These are phyloP conservation scores for Nothobranchius kuhntae DNA, from an alignment of 2,113 vertebrate species.

Conservation along the genomic window DNA sequence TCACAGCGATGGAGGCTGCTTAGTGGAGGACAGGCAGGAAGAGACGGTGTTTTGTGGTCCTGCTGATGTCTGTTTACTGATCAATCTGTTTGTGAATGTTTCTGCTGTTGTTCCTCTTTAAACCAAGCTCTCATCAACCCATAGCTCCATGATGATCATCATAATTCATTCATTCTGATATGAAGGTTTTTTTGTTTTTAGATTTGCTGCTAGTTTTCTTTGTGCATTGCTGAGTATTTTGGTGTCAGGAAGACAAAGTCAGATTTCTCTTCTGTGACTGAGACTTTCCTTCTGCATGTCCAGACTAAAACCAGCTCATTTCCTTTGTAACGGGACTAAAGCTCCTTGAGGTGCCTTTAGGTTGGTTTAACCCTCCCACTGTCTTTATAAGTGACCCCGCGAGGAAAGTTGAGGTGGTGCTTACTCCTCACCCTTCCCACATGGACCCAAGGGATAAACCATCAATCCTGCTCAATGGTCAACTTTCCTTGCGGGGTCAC, in stretches of 20 bases:
- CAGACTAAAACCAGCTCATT: not conserved
- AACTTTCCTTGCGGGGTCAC: too few relatives aligned
- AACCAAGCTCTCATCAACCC: not conserved
- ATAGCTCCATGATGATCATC: not conserved
- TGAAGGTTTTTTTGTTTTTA: not conserved
- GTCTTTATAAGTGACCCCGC: too few relatives aligned
- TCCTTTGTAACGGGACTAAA: fast-evolving
- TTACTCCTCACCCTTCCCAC: too few relatives aligned
- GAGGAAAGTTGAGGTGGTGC: too few relatives aligned
- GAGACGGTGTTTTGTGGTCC: too few relatives aligned
- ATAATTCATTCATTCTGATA: too few relatives aligned
- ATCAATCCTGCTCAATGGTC: too few relatives aligned
- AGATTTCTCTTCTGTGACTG: not conserved
- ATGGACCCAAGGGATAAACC: too few relatives aligned
- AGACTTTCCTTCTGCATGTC: not conserved
- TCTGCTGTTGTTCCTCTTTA: constrained; percentile 5
- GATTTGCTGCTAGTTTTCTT: not conserved
- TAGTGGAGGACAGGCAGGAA: constrained; percentile 11
- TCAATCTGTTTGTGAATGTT: constrained; percentile 15
- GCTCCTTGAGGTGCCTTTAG: not conserved
- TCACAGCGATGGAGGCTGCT: not conserved
- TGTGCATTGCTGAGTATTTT: not conserved
- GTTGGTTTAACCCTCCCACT: not conserved
- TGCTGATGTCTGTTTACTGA: too few relatives aligned
- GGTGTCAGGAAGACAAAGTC: not conserved